Conservation (phyloP, 2,113 vertebrate genomes). For the Mobula birostris region DNA sequence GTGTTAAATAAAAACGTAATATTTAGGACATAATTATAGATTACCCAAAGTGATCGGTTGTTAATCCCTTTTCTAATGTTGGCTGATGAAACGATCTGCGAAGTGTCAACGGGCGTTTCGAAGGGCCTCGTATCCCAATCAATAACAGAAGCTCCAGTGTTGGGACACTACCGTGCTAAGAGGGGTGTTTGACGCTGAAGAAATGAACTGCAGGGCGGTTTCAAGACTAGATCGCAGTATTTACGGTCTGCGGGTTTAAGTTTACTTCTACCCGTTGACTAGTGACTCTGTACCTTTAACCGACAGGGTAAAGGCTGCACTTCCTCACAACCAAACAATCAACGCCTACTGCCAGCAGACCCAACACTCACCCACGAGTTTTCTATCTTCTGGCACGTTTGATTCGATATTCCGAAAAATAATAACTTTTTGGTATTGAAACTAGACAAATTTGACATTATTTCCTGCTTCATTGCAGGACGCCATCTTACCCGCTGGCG, state of each 20-base stretch:
- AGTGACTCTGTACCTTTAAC: constrained; percentile 10
- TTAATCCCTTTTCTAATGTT: not conserved
- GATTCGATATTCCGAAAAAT: not conserved
- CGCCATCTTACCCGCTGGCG: constrained; percentile 66
- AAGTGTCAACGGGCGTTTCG: constrained; percentile 12
- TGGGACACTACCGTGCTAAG: no score
- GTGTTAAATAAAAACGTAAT: not conserved
- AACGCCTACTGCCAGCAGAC: not conserved
- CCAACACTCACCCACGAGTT: not conserved
- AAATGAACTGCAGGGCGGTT: not conserved
- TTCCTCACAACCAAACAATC: not conserved
- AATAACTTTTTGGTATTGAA: not conserved
- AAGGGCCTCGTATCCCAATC: not conserved
- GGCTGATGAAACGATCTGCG: not conserved
- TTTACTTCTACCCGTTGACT: not conserved
- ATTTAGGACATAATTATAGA: not conserved
- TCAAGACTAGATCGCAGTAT: not conserved
- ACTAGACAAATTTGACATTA: constrained; percentile 41
- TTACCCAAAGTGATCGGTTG: not conserved
- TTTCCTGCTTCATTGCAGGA: constrained; percentile 62
- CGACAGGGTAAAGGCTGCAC: constrained; percentile 6
- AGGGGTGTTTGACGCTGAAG: not conserved
- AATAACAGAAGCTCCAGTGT: not conserved
- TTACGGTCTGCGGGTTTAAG: not conserved
- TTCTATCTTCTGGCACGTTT: not conserved